Evolutionary conservation across 1,140 invertebrate species (phyloP).

Genomic region (Amphibalanus amphitrite): DNA sequence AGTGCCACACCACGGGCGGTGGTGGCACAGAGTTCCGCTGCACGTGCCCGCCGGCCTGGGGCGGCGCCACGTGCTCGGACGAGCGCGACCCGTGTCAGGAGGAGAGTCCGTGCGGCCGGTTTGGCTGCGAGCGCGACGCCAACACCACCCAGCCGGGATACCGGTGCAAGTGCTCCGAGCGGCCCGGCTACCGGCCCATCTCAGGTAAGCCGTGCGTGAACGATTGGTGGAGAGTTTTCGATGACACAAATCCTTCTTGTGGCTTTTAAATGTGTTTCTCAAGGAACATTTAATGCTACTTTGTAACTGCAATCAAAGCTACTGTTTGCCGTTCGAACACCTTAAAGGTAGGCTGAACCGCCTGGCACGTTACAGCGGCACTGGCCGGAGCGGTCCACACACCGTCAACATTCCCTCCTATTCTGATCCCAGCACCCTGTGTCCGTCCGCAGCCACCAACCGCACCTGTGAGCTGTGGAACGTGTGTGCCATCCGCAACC

Average conservation of each 20-base stretch:
- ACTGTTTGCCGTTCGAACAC: too few species aligned
- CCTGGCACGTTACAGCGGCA: too few species aligned
- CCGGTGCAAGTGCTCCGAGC: neutral
- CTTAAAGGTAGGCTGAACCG: too few species aligned
- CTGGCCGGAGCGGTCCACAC: too few species aligned
- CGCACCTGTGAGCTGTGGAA: neutral
- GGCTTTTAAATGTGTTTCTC: too few species aligned
- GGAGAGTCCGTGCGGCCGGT: neutral
- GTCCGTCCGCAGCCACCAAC: neutral
- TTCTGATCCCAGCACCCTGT: too few species aligned
- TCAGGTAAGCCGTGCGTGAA: neutral
- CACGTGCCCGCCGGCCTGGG: neutral
- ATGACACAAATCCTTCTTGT: too few species aligned
- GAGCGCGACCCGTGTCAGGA: neutral
- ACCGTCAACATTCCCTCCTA: too few species aligned
- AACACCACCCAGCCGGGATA: neutral
- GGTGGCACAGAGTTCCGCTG: neutral
- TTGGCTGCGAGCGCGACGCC: neutral
- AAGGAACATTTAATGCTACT: too few species aligned
- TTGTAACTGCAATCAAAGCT: too few species aligned
- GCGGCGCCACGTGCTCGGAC: neutral
- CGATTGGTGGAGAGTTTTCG: too few species aligned
- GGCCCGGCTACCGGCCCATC: neutral
- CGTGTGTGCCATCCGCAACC: neutral
- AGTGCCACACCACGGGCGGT: slow-evolving; percentile 14